Evolutionary conservation across 2,797 vertebrate species (phyloP).

Genomic region (Tokudaia tokunoshimensis): DNA sequence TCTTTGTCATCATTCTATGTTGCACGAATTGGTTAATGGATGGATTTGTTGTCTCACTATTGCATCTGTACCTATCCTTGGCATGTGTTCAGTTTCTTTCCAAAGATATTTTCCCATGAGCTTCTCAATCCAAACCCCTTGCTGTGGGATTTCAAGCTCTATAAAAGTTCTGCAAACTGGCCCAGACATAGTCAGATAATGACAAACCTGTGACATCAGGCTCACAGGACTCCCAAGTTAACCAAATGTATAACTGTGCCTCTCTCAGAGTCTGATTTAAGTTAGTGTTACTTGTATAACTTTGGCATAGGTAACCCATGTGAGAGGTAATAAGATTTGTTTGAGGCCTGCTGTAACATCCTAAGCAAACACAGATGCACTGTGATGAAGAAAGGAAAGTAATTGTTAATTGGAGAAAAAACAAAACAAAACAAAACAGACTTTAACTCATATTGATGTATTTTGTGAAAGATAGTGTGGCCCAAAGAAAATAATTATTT

Average conservation of each 20-base stretch:
- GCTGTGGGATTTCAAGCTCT: neutral
- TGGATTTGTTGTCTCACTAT: rapidly evolving
- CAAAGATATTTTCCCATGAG: neutral
- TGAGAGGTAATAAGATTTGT: neutral
- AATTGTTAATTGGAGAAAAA: neutral
- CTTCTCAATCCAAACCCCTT: neutral
- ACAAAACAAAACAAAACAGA: rapidly evolving
- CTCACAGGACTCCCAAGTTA: rapidly evolving
- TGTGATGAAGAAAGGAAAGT: neutral
- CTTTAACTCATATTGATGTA: neutral
- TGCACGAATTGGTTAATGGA: neutral
- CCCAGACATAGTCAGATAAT: neutral
- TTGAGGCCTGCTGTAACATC: neutral
- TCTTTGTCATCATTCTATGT: rapidly evolving
- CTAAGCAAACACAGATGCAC: neutral
- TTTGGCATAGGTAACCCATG: neutral
- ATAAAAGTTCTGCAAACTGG: neutral
- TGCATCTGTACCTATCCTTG: neutral
- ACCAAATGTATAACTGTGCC: neutral
- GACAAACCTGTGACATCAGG: neutral
- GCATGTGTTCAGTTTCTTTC: neutral
- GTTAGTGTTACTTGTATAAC: neutral
- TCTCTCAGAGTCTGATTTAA: neutral
- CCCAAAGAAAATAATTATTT: neutral
- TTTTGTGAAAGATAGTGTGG: neutral